Percentiles rank a stretch among this genome's conserved stretches.
Conservation (phyloP, 30 jellyfish, hydroid and myxozoan genomes). For the Aurelia sp. region DNA sequence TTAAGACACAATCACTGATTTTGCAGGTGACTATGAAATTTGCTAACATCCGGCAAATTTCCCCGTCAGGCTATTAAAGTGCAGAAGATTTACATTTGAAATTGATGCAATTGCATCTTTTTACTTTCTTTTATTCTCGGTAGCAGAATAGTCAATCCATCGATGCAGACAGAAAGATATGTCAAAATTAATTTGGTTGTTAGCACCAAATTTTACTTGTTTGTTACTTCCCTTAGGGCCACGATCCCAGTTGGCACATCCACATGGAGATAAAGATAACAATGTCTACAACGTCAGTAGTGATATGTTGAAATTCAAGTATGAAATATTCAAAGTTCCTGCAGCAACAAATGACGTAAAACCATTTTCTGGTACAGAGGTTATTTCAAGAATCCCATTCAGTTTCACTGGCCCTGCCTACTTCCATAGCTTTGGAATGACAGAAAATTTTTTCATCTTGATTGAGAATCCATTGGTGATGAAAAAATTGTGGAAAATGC, state of each 20-base stretch:
- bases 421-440: slow-evolving; percentile 80
- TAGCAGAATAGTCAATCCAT: no score
- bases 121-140: no score
- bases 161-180: no score
- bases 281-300: slow-evolving; percentile 27
- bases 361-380: slow-evolving; percentile 57
- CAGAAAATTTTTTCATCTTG: slow-evolving; percentile 61
- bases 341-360: not conserved
- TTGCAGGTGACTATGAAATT: no score
- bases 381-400: slow-evolving; percentile 43
- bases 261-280: slow-evolving; percentile 62
- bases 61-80: no score
- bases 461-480: slow-evolving; percentile 73
- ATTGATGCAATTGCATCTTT: no score
- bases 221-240: slow-evolving; percentile 37
- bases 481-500: slow-evolving; percentile 9
- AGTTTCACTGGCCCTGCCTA: slow-evolving; percentile 60
- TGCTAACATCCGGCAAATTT: no score
- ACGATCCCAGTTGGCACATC: slow-evolving; percentile 64
- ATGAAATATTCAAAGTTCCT: slow-evolving; percentile 61
- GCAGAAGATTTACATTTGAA: no score
- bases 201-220: no score
- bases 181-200: no score
- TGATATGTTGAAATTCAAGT: slow-evolving; percentile 9
- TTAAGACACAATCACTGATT: no score